These are phyloP conservation scores for Crax fasciolata DNA, from an alignment of 2,797 vertebrate species.

Conservation along the genomic window DNA sequence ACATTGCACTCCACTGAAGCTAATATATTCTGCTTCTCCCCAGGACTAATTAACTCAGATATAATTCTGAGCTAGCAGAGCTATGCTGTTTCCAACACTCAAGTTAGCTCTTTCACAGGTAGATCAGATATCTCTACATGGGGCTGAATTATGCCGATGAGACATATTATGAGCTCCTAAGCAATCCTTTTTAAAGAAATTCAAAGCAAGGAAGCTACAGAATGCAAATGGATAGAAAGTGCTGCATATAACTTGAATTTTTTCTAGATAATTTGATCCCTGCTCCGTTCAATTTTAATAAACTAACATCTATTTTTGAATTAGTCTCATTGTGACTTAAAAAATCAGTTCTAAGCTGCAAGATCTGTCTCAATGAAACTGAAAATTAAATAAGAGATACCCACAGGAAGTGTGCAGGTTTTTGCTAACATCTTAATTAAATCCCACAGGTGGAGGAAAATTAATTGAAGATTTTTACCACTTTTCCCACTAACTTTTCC, in stretches of 20 bases:
- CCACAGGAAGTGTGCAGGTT: conserved; percentile 37
- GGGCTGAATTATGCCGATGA: background rate
- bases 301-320: conserved; percentile 51
- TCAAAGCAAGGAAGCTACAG: background rate
- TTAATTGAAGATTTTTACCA: conserved; percentile 69
- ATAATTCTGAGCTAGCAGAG: background rate
- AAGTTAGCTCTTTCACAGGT: background rate
- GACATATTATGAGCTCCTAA: background rate
- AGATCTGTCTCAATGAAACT: background rate
- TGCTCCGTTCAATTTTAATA: background rate
- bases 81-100: background rate
- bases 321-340: conserved; percentile 13
- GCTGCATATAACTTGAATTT: background rate
- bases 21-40: background rate
- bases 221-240: background rate
- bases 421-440: conserved; percentile 67
- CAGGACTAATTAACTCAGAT: conserved; percentile 27
- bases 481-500: conserved; percentile 59
- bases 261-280: background rate
- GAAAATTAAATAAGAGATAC: conserved; percentile 62
- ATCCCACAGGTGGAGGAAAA: conserved; percentile 64
- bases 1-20: background rate
- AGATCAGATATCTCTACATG: background rate
- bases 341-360: conserved; percentile 18
- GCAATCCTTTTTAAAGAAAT: background rate